Evolutionary conservation across 1,140 invertebrate genomes (phyloP), one percentile per base, ranked within the genome.

Genomic region (Philopotamus ludificatus): DNA sequence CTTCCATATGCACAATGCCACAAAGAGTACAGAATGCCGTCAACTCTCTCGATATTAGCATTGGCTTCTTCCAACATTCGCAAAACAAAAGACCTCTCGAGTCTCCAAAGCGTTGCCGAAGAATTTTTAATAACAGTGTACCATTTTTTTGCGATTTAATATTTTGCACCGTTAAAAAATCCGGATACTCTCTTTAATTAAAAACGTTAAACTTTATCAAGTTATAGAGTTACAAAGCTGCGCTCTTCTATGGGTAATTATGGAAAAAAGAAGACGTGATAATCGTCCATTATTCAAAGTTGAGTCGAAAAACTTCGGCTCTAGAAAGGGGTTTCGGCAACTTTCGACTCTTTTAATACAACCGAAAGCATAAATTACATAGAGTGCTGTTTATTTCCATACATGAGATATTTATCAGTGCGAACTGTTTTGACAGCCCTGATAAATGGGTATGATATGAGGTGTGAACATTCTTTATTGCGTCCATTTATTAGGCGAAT

Each of bases 221-320:
- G 50, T 63, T 63, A 26, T 18, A 51, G 20, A 34, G 61, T 54
- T 41, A 54, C 34, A 63, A 28, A 22, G 49, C 15, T 15, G 39
- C 10, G 18, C 44, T 28, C 49, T 63, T 21, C 39, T 21, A 26
- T 55, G 49, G 50, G 51, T 55, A 63, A 63, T 63, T 63, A 63
- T 63, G 61, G 61, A 44, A 54, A 63, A 63, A 63, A 44, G 61
- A 63, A 41, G 41, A 63, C 61, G 61, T 49, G 61, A 63, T 63
- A 63, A 63, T 63, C 61, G 50, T 63, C 55, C 61, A 54, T 63
- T 63, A 63, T 63, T 54, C 61, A 41, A 25, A 45, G 39, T 54
- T 23, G 28, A 54, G 18, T 55, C 44, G 2, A 15, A 28, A 42
- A 63, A 63, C 61, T 53, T 22, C 16, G n/a, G 49, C 49, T 51